These are phyloP conservation scores for Coregonus suidteri DNA, from an alignment of 2,797 vertebrate species.

Conservation along the genomic window DNA sequence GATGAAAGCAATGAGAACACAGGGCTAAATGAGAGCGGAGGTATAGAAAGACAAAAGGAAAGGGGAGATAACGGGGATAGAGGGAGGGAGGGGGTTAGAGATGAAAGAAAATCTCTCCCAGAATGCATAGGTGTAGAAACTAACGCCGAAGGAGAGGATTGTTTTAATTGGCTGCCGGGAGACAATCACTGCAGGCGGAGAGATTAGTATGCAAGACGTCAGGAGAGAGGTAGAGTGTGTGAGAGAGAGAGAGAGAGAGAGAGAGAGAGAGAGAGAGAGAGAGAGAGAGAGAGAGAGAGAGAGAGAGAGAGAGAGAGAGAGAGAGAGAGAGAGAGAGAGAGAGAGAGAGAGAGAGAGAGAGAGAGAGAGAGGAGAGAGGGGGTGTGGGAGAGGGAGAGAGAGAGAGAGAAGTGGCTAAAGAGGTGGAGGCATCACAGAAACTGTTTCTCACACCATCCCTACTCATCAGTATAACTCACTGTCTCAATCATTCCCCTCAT, in stretches of 20 bases:
- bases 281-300: constrained; percentile 44
- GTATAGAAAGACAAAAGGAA: constrained; percentile 60
- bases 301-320: constrained; percentile 47
- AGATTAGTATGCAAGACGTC: constrained; percentile 75
- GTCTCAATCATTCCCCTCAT: constrained; percentile 22
- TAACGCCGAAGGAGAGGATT: constrained; percentile 61
- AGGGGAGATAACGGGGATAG: constrained; percentile 34
- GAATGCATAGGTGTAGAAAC: constrained; percentile 63
- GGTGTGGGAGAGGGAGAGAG: constrained; percentile 7
- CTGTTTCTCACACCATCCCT: not conserved
- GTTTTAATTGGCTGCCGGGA: constrained; percentile 80
- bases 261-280: constrained; percentile 17
- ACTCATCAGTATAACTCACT: constrained; percentile 16
- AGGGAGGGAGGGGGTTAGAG: constrained; percentile 37
- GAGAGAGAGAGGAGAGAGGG: constrained; percentile 18
- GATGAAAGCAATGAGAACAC: constrained; percentile 62
- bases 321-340: constrained; percentile 3
- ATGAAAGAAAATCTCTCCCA: constrained; percentile 59
- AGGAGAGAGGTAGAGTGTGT: constrained; percentile 12
- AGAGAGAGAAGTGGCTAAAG: constrained; percentile 47
- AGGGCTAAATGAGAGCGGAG: constrained; percentile 49
- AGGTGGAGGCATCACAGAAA: too few relatives aligned
- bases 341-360: not conserved
- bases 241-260: not conserved
- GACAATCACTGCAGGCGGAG: constrained; percentile 70